Percentiles rank a stretch among this genome's conserved stretches.
Evolutionary conservation across 2,113 vertebrate genomes (phyloP).

Genomic region (Ptychochromis oligacanthus): DNA sequence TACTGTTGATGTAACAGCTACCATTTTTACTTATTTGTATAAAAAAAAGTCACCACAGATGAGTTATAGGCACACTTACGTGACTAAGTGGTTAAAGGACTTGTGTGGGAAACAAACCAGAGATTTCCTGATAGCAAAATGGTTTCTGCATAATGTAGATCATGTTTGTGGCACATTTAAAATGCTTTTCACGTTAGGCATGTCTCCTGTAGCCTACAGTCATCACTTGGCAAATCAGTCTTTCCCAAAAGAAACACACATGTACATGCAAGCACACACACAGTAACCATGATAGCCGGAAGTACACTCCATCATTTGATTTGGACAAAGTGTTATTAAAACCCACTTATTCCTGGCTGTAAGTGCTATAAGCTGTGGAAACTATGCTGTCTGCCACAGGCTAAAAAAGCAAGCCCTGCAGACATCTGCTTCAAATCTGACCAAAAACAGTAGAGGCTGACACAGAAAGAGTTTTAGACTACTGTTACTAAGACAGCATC

Average conservation of each 20-base stretch:
- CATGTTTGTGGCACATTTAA: neutral
- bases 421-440: slow-evolving; percentile 75
- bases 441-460: slow-evolving; percentile 28
- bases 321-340: slow-evolving; percentile 77
- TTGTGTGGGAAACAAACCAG: neutral
- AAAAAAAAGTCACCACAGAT: neutral
- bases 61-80: neutral
- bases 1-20: neutral
- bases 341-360: slow-evolving; percentile 69
- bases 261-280: neutral
- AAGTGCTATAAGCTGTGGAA: slow-evolving; percentile 62
- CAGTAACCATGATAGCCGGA: slow-evolving; percentile 26
- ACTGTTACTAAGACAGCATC: slow-evolving; percentile 18
- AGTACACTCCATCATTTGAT: slow-evolving; percentile 70
- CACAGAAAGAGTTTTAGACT: neutral
- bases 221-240: neutral
- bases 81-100: neutral
- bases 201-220: neutral
- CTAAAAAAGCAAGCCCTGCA: slow-evolving; percentile 51
- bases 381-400: slow-evolving; percentile 57
- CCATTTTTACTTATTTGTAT: neutral
- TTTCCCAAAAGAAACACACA: slow-evolving; percentile 3
- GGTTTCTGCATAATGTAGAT: neutral
- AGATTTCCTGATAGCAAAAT: slow-evolving; percentile 4
- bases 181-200: neutral